Evolutionary conservation across 2,113 vertebrate genomes (phyloP).

Genomic region (Sitta europaea): DNA sequence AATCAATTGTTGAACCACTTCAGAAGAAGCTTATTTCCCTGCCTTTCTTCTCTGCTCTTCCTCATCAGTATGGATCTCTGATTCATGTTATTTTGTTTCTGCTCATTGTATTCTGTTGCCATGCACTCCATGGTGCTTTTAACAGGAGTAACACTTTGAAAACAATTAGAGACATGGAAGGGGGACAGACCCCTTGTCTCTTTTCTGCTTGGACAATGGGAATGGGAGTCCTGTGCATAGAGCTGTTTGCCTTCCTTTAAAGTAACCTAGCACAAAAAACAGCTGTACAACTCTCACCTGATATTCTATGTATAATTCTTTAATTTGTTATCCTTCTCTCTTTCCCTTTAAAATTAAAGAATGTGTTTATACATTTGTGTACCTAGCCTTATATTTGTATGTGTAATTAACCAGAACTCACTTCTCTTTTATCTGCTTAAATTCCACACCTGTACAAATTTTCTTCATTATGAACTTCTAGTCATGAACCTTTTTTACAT

Average conservation of each 20-base stretch:
- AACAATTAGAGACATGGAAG: neutral
- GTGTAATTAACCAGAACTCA: neutral
- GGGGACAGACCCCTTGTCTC: neutral
- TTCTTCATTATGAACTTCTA: neutral
- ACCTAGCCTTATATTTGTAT: neutral
- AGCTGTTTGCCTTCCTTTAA: neutral
- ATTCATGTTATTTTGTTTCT: neutral
- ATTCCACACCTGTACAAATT: neutral
- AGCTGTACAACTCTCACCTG: neutral
- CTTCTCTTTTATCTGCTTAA: neutral
- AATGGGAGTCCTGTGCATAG: neutral
- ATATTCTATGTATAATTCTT: neutral
- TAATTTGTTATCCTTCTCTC: neutral
- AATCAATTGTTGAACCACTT: neutral
- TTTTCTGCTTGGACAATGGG: neutral
- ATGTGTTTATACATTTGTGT: neutral
- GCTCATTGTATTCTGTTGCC: neutral
- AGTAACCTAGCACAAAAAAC: neutral
- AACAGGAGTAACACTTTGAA: neutral
- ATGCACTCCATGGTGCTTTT: rapidly evolving
- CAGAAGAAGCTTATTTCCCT: neutral
- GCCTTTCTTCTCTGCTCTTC: neutral
- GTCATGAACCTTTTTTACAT: neutral
- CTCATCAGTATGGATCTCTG: neutral
- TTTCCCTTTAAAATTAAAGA: neutral